Conservation (phyloP, 1,140 invertebrate genomes). For the Hestina assimilis region DNA sequence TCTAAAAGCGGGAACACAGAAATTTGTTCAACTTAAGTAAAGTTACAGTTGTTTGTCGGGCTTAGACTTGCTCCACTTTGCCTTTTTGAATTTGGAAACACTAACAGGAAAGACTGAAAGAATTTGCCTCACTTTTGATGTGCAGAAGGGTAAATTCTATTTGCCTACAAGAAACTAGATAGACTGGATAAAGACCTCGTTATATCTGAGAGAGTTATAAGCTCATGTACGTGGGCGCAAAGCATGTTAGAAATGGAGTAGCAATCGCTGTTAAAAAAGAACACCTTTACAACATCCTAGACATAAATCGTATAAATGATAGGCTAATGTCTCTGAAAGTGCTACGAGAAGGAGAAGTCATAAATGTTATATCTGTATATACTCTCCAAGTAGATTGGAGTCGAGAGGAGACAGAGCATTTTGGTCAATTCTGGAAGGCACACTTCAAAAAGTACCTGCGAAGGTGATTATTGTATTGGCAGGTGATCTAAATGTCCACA, state of each 20-base stretch:
- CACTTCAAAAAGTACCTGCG: background rate
- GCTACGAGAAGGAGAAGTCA: background rate
- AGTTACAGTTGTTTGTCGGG: too few relatives aligned
- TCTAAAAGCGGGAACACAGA: too few relatives aligned
- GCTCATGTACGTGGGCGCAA: constrained; percentile 21
- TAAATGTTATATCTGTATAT: background rate
- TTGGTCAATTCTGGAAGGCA: background rate
- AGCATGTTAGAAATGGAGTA: constrained; percentile 15
- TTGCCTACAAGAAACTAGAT: constrained; percentile 29
- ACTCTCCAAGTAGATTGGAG: background rate
- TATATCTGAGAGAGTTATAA: constrained; percentile 24
- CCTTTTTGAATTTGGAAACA: constrained; percentile 23
- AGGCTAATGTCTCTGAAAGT: background rate
- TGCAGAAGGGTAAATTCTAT: constrained; percentile 20
- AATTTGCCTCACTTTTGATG: constrained; percentile 21
- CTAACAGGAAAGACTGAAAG: constrained; percentile 26
- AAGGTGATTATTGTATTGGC: background rate
- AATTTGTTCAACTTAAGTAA: too few relatives aligned
- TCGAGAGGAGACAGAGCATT: background rate
- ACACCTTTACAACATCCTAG: background rate
- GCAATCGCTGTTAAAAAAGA: constrained; percentile 9
- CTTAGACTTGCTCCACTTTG: too few relatives aligned
- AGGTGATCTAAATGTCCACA: background rate
- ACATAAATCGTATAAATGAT: background rate
- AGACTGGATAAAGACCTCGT: constrained; percentile 18